phyloP scores from a whole-genome alignment of 2,888 invertebrate species.

The Eupithecia vulgata region DNA sequence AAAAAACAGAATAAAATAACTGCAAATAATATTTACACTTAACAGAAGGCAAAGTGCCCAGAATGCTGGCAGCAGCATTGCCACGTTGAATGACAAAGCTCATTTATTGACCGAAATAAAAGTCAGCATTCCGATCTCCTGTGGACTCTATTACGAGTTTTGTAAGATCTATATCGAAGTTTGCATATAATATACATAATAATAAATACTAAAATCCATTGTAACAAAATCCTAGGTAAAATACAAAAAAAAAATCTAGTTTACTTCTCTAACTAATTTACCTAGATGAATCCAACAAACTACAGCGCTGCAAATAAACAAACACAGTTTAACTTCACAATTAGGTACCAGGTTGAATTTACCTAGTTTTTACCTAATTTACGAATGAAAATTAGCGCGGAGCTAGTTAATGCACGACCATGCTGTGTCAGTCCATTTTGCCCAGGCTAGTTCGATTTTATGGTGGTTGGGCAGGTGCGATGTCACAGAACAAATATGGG shows the following conservation, averaged over 20 bases:
- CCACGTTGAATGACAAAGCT: too few relatives aligned
- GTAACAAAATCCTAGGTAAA: neutral
- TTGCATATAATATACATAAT: too few relatives aligned
- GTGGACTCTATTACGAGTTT: too few relatives aligned
- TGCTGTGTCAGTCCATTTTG: slow-evolving; percentile 65
- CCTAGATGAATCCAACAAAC: neutral
- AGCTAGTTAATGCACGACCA: slow-evolving; percentile 53
- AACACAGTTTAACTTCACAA: slow-evolving; percentile 24
- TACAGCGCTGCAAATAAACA: slow-evolving; percentile 14
- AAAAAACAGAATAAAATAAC: too few relatives aligned
- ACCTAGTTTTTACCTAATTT: slow-evolving; percentile 34
- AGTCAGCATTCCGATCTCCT: too few relatives aligned
- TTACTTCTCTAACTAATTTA: slow-evolving; percentile 7
- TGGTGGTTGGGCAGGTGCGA: slow-evolving; percentile 75
- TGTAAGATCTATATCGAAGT: too few relatives aligned
- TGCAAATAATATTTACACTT: too few relatives aligned
- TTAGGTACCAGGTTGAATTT: slow-evolving; percentile 24
- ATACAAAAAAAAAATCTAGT: neutral
- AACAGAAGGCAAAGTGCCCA: too few relatives aligned
- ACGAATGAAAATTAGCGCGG: slow-evolving; percentile 38
- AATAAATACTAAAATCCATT: neutral
- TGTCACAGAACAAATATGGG: slow-evolving; percentile 47
- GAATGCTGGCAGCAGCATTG: too few relatives aligned
- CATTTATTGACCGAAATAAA: too few relatives aligned
- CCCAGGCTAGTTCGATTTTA: slow-evolving; percentile 78